Conservation (phyloP, 2,797 vertebrate species). For the Pseudocheirus occidentalis region DNA sequence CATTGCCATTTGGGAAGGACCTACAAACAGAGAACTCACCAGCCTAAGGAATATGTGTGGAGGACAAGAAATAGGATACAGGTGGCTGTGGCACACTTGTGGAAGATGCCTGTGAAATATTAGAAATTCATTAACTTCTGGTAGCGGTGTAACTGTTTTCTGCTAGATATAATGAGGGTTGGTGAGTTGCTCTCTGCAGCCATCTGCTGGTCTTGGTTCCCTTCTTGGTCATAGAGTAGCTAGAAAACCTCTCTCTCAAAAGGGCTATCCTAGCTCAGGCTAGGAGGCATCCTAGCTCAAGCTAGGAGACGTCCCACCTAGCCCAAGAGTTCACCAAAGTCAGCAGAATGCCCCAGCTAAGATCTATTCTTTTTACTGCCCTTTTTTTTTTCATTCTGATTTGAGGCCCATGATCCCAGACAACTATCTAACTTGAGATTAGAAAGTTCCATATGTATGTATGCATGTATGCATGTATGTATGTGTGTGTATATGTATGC, state of each 20-base stretch:
- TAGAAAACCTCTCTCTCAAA: neutral
- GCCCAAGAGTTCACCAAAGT: neutral
- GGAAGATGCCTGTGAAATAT: neutral
- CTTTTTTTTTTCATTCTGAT: neutral
- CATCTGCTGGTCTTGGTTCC: neutral
- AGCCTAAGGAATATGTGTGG: neutral
- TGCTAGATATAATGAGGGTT: neutral
- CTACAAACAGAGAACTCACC: neutral
- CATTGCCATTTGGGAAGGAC: neutral
- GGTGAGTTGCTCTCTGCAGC: neutral
- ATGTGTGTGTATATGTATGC: too few species aligned
- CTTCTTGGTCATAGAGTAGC: neutral
- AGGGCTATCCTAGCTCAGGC: neutral
- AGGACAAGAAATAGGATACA: neutral
- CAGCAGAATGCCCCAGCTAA: neutral
- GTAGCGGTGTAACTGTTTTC: neutral
- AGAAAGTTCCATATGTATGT: neutral
- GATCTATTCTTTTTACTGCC: neutral
- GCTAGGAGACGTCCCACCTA: neutral
- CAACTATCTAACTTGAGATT: neutral
- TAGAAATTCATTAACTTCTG: neutral
- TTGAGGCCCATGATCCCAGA: neutral
- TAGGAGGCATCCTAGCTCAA: neutral
- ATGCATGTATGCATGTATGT: too few species aligned
- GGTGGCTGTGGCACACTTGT: neutral